These are phyloP conservation scores for Phoronis australis DNA, from an alignment of 2,888 invertebrate species.

Conservation along the genomic window DNA sequence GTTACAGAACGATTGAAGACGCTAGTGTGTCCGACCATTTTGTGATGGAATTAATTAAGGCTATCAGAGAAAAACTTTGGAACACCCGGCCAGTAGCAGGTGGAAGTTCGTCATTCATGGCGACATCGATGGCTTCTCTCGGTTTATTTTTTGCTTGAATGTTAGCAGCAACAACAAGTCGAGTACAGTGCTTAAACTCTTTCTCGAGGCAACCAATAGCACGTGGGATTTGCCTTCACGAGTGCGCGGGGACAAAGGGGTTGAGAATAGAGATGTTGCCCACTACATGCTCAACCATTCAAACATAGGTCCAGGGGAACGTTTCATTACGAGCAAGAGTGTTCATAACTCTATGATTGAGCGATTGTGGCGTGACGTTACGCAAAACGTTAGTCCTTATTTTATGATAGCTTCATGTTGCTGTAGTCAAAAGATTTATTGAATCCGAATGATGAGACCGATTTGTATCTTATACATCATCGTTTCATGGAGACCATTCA, in stretches of 20 bases:
- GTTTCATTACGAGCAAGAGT: conserved; percentile 15
- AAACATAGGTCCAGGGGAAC: conserved; percentile 1
- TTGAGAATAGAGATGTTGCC: conserved; percentile 16
- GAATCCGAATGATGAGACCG: too few relatives aligned
- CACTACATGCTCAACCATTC: conserved; percentile 12
- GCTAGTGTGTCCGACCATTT: too few relatives aligned
- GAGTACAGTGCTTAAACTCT: conserved; percentile 13
- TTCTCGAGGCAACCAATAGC: conserved; percentile 13
- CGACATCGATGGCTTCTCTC: conserved; percentile 18
- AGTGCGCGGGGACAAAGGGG: conserved; percentile 17
- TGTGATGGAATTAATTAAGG: too few relatives aligned
- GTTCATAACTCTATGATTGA: conserved; percentile 14
- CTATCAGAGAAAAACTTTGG: too few relatives aligned
- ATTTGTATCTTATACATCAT: too few relatives aligned
- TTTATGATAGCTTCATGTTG: too few relatives aligned
- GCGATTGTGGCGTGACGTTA: conserved; percentile 12
- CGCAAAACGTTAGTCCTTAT: too few relatives aligned
- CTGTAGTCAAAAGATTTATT: too few relatives aligned
- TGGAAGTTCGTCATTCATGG: conserved; percentile 20
- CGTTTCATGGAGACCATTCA: too few relatives aligned
- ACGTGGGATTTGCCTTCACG: conserved; percentile 13
- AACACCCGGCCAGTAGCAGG: too few relatives aligned
- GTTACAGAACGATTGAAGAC: too few relatives aligned
- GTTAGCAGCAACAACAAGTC: conserved; percentile 15
- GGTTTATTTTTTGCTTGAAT: conserved; percentile 15